Conservation (phyloP, 1,140 invertebrate genomes). For the Potamilus streckersoni region DNA sequence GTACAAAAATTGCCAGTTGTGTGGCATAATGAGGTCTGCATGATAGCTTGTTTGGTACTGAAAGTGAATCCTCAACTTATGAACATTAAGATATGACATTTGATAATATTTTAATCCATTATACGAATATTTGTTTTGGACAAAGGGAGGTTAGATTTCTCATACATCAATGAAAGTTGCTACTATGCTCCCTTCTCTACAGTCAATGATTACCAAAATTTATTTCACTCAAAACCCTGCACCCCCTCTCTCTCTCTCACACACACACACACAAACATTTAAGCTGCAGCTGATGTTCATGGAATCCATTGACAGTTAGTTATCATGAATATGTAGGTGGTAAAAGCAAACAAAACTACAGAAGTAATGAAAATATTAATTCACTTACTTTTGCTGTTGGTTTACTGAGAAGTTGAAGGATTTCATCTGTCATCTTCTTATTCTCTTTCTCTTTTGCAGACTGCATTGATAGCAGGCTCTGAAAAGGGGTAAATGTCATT, state of each 20-base stretch:
- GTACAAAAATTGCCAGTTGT: no score
- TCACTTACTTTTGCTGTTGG: slow-evolving; percentile 85
- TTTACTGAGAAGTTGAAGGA: slow-evolving; percentile 91
- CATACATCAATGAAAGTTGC: no score
- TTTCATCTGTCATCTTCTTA: slow-evolving; percentile 96
- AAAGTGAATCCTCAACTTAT: neutral
- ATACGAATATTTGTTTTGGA: no score
- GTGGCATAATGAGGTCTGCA: no score
- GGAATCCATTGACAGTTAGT: no score
- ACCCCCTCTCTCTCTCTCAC: neutral
- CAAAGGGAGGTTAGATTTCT: no score
- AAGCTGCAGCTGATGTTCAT: neutral
- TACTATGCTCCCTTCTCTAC: neutral
- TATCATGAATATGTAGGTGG: neutral
- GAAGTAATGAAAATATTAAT: no score
- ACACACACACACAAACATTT: no score
- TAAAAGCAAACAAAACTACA: neutral
- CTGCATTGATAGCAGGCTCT: slow-evolving; percentile 91
- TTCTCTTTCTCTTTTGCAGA: slow-evolving; percentile 95
- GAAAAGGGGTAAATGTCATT: slow-evolving; percentile 16
- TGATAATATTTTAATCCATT: no score
- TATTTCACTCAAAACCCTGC: neutral
- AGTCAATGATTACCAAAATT: neutral
- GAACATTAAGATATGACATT: neutral
- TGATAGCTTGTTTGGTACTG: no score